phyloP scores from a whole-genome alignment of 2,113 vertebrate genomes.

The Barnardius zonarius region DNA sequence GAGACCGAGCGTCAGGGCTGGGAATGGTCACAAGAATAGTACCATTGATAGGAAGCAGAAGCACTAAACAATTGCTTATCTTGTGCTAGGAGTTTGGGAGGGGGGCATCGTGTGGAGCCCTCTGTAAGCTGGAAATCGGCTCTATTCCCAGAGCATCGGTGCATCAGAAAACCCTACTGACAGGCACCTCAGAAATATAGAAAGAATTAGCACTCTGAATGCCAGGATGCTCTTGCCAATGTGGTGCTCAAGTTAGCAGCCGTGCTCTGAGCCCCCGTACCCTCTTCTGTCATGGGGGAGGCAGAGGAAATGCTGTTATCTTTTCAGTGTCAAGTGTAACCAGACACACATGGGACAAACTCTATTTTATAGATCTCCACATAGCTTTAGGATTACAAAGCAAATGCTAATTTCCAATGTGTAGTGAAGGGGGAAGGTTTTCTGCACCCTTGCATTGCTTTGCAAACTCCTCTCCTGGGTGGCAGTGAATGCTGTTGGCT shows the following conservation, averaged over 20 bases:
- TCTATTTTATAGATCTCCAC: background rate
- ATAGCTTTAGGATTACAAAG: background rate
- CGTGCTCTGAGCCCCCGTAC: background rate
- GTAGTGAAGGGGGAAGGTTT: background rate
- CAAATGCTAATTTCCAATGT: background rate
- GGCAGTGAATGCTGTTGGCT: background rate
- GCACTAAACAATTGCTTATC: background rate
- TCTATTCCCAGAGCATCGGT: background rate
- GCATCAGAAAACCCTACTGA: background rate
- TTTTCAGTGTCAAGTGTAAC: background rate
- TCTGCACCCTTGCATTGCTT: background rate
- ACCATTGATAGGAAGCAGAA: background rate
- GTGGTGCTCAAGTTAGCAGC: background rate
- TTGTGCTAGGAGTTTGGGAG: background rate
- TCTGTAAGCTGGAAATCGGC: background rate
- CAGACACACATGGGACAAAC: background rate
- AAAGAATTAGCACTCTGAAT: background rate
- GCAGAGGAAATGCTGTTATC: background rate
- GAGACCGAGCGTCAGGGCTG: background rate
- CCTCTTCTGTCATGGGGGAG: fast-evolving
- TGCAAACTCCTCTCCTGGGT: background rate
- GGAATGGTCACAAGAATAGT: background rate
- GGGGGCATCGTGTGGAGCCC: background rate
- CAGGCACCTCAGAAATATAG: background rate
- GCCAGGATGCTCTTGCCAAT: background rate